These are phyloP conservation scores for Zaprionus obscuricornis DNA, from an alignment of 2,888 invertebrate species.

Conservation along the genomic window DNA sequence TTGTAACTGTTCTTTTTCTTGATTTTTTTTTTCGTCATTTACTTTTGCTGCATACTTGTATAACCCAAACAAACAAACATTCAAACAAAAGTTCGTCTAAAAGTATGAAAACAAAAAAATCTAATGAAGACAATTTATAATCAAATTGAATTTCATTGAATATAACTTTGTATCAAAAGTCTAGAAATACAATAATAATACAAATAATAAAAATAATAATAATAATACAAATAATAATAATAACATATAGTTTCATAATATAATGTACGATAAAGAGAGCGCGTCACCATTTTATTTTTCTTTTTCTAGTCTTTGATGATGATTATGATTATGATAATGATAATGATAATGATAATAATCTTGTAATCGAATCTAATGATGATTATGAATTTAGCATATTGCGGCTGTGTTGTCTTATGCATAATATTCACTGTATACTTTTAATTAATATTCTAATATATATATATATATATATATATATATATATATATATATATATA, in stretches of 20 bases:
- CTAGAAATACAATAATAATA: too few relatives aligned
- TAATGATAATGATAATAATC: constrained; percentile 51
- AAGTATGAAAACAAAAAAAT: constrained; percentile 36
- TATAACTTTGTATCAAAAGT: too few relatives aligned
- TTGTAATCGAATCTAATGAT: constrained; percentile 51
- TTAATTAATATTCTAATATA: constrained; percentile 37
- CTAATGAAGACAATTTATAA: too few relatives aligned
- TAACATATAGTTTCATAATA: constrained; percentile 28
- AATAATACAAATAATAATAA: constrained; percentile 33
- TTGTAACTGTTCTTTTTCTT: constrained; percentile 51
- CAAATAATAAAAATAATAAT: not conserved
- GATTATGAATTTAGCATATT: constrained; percentile 75
- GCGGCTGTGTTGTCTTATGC: constrained; percentile 78
- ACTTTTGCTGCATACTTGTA: constrained; percentile 62
- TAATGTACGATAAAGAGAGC: constrained; percentile 44
- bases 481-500: constrained; percentile 47
- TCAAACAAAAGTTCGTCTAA: constrained; percentile 37
- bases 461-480: constrained; percentile 50
- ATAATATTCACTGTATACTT: constrained; percentile 54
- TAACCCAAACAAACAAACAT: too few relatives aligned
- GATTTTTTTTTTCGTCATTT: constrained; percentile 36
- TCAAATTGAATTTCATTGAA: too few relatives aligned
- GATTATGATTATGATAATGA: constrained; percentile 31
- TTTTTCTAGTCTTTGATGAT: constrained; percentile 60
- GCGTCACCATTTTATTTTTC: constrained; percentile 52